Evolutionary conservation across 2,797 vertebrate genomes (phyloP), one percentile per base, ranked within the genome.

Genomic region (Scyliorhinus canicula): DNA sequence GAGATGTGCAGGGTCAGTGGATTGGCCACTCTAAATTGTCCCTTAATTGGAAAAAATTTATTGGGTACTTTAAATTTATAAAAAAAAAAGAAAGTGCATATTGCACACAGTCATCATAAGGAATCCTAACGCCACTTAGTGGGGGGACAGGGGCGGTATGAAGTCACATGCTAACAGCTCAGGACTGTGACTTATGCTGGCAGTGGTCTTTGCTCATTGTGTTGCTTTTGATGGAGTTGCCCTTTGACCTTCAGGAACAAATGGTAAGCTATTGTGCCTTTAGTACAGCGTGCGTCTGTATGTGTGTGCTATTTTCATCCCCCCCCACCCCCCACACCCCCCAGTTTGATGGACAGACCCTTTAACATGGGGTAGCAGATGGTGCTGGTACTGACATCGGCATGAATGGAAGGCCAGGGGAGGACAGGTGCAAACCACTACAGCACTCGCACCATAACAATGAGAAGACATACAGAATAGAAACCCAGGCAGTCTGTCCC

Each of bases 401-500:
- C 14, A 44, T 71, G 93, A 94, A 71, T 71, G 93, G 93, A 47
- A 74, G 67, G 93, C 93, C 93, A 35, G 67, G 47, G 86, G n/a
- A 65, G 65, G 71, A 74, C 93, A 94, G 93, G 67, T 94, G 93
- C 93, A 94, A 35, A 71, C 67, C 67, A 69, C 44, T 7, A 24
- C 44, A 52, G 44, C 93, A 19, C 31, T 71, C 67, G 14, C 8
- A 44, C 52, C 93, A 74, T 74, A 74, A 93, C 93, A 94, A 94
- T 74, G 93, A 94, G 93, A 94, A 71, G 71, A 74, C 93, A 50
- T 16, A 94, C 65, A 74, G 93, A 94, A 94, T 94, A 74, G 93
- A 74, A 74, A 94, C 67, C 93, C 93, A 69, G 47, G 65, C 93
- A 74, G 93, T 74, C 93, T 94, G 93, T 94, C 93, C 93, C 93